phyloP scores from a whole-genome alignment of 2,113 vertebrate species.

The Eolophus roseicapilla region DNA sequence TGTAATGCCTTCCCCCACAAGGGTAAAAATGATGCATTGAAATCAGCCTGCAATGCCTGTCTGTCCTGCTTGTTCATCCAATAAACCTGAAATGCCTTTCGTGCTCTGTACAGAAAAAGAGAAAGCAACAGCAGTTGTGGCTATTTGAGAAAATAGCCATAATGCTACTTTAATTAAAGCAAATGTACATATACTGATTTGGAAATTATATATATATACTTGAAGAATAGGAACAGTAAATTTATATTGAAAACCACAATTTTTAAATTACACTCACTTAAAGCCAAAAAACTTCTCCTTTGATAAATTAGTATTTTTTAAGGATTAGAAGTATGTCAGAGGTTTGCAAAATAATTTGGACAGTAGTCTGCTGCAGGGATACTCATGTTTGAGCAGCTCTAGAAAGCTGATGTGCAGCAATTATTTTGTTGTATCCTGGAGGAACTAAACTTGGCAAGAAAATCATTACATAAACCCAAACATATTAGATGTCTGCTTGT shows the following conservation, averaged over 20 bases:
- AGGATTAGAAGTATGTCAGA: neutral
- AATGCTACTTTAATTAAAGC: neutral
- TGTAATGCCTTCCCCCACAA: neutral
- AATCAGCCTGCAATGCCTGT: neutral
- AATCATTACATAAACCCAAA: slow-evolving; percentile 27
- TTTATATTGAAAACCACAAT: neutral
- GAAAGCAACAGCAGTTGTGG: neutral
- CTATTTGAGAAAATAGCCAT: neutral
- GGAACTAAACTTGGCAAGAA: slow-evolving; percentile 10
- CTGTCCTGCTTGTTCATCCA: neutral
- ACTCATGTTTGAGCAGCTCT: slow-evolving; percentile 1
- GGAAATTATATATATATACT: neutral
- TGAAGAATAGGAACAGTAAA: neutral
- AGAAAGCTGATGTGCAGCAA: slow-evolving; percentile 22
- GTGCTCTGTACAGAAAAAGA: neutral
- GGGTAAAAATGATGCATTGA: neutral
- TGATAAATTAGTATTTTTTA: slow-evolving; percentile 14
- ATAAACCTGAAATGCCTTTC: neutral
- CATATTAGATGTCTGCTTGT: neutral
- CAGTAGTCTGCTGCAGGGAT: neutral
- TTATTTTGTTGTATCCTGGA: slow-evolving; percentile 40
- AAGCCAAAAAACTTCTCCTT: neutral
- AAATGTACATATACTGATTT: neutral
- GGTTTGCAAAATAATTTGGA: slow-evolving; percentile 27
- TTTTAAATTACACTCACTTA: neutral